Base-by-base conservation (phyloP, 2,797 vertebrate species). In the Aldrovandia affinis region DNA sequence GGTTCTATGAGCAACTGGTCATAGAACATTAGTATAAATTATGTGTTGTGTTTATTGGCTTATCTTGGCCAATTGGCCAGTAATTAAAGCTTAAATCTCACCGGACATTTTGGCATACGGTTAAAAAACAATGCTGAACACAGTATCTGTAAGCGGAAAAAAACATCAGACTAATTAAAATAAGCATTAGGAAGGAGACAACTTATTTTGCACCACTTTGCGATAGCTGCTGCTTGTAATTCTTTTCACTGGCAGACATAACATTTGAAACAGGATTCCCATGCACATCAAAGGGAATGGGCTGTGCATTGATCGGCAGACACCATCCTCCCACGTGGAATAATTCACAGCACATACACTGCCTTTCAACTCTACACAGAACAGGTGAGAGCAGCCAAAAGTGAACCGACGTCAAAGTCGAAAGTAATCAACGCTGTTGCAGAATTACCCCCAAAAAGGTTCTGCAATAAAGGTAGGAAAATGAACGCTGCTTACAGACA, bases 251-350 rank as follows among this genome's bases (percentile, higher is more conserved):
- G 70, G 7, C 6, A 14, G 84, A 80, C 80, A 89, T 89, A 79
- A 84, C 81, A 86, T 87, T 84, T 83, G 79, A 82, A 77, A 83
- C 87, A 87, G 86, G 28, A 42, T 59, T 83, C 85, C 84, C 86
- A 63, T 44, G 80, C 83, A 89, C 88, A 90, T 92, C 89, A 93
- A 91, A 93, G 85, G 83, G 88, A 93, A 91, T 90, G 81, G 79
- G 86, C 73, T 86, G 54, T 65, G 87, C 87, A 89, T 88, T 89
- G 90, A 93, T 92, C 90, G 89, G 78, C 59, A 83, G 83, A 68
- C 84, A 87, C 82, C 85, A 87, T 80, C 86, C 81, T 88, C 84
- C 88, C 85, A 59, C 78, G 33, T 81, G 84, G 84, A 90, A 87
- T 84, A 83, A 73, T 88, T 91, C 84, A 89, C 89, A 77, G 85